Percentiles rank a stretch among this genome's conserved stretches.
phyloP scores from a whole-genome alignment of 1,140 invertebrate genomes.

The Drosophila navojoa region DNA sequence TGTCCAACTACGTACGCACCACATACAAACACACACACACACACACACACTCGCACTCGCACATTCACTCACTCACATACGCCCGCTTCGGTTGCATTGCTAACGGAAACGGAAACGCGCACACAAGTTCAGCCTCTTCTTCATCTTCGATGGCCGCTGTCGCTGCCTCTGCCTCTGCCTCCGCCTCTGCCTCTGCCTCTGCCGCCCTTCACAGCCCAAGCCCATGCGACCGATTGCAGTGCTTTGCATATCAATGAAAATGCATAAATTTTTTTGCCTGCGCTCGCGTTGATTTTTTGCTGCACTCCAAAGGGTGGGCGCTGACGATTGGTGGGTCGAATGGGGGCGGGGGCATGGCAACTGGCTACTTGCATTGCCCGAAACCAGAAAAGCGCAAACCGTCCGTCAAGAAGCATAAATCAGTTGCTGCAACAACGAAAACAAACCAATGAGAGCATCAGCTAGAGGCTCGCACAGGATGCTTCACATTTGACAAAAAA shows the following conservation, averaged over 20 bases:
- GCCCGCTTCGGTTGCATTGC: constrained; percentile 30
- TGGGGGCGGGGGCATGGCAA: not conserved
- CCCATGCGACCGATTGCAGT: constrained; percentile 32
- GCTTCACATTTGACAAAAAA: constrained; percentile 64
- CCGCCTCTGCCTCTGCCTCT: not conserved
- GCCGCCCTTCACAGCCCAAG: not conserved
- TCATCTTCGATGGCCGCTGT: constrained; percentile 47
- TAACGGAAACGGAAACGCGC: constrained; percentile 76
- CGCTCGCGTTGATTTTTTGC: constrained; percentile 45
- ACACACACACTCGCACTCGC: not conserved
- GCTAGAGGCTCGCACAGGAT: constrained; percentile 50
- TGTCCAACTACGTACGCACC: constrained; percentile 61
- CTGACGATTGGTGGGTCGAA: too few relatives aligned
- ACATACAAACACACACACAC: constrained; percentile 35
- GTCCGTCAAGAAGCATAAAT: constrained; percentile 83
- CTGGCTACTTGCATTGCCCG: constrained; percentile 17
- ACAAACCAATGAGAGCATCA: constrained; percentile 25
- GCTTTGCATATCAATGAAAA: constrained; percentile 84
- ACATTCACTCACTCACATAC: not conserved
- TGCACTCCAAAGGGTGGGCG: constrained; percentile 41
- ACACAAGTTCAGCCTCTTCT: constrained; percentile 73
- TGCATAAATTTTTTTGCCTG: constrained; percentile 77
- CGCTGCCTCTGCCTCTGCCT: constrained; percentile 5
- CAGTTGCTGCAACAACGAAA: constrained; percentile 53
- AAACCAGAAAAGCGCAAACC: constrained; percentile 22